Percentiles rank a stretch among this genome's conserved stretches.
phyloP scores from a whole-genome alignment of 2,888 invertebrate genomes.

The Scaeva pyrastri region DNA sequence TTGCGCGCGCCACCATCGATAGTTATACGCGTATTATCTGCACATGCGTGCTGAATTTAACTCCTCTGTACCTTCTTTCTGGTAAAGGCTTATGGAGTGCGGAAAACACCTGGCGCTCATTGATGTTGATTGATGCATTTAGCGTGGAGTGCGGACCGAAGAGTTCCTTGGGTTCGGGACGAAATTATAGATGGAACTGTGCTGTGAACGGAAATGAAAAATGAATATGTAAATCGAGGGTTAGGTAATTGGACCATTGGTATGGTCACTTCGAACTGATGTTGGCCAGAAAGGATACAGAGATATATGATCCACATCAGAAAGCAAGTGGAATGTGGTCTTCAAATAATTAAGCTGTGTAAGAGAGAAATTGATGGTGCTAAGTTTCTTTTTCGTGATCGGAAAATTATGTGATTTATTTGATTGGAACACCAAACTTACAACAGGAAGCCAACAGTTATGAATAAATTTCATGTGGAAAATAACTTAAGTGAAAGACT shows the following conservation, averaged over 20 bases:
- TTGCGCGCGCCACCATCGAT: constrained; percentile 30
- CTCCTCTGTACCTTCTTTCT: not conserved
- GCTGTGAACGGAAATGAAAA: constrained; percentile 56
- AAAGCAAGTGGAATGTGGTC: too few relatives aligned
- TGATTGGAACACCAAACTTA: too few relatives aligned
- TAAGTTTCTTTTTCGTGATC: too few relatives aligned
- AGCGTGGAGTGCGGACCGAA: constrained; percentile 16
- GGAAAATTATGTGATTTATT: too few relatives aligned
- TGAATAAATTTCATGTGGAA: too few relatives aligned
- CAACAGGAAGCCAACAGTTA: too few relatives aligned
- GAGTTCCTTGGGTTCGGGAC: not conserved
- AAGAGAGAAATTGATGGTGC: too few relatives aligned
- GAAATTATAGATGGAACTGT: too few relatives aligned
- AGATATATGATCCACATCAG: too few relatives aligned
- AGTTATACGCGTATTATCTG: not conserved
- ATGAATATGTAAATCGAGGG: not conserved
- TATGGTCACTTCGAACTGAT: not conserved
- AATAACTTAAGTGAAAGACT: too few relatives aligned
- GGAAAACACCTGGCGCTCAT: constrained; percentile 63
- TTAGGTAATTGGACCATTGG: not conserved
- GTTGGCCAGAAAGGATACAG: too few relatives aligned
- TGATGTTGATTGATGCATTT: constrained; percentile 67
- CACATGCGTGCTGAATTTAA: constrained; percentile 4
- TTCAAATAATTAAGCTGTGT: too few relatives aligned
- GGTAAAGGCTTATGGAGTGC: constrained; percentile 15